Conservation (phyloP, 2,113 vertebrate species). For the Spilogale gracilis region DNA sequence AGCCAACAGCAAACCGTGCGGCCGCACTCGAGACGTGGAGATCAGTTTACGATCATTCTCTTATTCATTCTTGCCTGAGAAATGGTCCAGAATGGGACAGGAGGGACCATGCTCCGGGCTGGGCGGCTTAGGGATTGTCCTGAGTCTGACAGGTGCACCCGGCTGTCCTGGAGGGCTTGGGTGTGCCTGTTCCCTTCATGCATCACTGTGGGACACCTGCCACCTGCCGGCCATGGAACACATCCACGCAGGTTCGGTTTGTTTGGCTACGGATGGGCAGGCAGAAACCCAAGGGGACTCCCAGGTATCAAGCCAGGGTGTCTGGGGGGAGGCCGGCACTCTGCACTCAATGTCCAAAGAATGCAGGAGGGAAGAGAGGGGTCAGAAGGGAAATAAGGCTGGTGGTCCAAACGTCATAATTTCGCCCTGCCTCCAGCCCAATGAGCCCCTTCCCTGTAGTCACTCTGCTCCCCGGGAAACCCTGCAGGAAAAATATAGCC, state of each 20-base stretch:
- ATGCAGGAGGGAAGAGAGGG: neutral
- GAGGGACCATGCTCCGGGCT: neutral
- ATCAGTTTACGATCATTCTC: neutral
- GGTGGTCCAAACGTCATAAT: neutral
- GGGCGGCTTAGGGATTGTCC: neutral
- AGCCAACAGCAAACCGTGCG: fast-evolving
- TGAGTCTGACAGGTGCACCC: too few species aligned
- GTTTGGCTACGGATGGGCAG: too few species aligned
- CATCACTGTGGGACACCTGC: neutral
- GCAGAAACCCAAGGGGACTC: neutral
- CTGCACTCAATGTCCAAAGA: neutral
- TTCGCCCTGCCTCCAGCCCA: neutral
- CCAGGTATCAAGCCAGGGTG: neutral
- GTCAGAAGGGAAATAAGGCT: neutral
- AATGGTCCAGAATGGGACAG: neutral
- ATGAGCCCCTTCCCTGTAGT: too few species aligned
- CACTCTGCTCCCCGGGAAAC: neutral
- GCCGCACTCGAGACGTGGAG: fast-evolving
- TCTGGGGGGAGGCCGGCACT: neutral
- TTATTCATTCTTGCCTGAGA: neutral
- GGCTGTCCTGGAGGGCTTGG: fast-evolving
- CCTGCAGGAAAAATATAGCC: neutral
- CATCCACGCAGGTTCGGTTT: neutral
- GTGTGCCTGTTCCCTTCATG: fast-evolving
- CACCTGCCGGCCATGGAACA: neutral